Percentiles rank a stretch among this genome's conserved stretches.
Conservation (phyloP, 2,797 vertebrate species). For the Scolopax rusticola region DNA sequence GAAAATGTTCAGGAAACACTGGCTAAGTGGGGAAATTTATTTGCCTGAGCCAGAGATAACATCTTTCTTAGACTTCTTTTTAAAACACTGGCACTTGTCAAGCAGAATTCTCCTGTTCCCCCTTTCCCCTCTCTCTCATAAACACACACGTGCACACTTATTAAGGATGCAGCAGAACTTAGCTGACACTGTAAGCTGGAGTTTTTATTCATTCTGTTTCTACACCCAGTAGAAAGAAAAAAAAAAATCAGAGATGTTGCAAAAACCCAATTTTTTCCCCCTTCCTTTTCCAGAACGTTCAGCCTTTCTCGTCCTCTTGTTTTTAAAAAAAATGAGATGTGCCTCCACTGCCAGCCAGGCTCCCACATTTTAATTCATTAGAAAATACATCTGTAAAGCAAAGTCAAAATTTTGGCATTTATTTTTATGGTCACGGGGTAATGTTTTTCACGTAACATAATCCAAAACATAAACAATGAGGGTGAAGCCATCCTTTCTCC, state of each 20-base stretch:
- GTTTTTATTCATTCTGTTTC: constrained; percentile 63
- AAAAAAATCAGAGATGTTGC: constrained; percentile 45
- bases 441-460: constrained; percentile 56
- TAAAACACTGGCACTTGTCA: constrained; percentile 70
- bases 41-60: constrained; percentile 64
- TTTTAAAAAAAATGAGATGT: constrained; percentile 62
- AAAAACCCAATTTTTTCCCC: neutral
- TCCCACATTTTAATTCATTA: constrained; percentile 78
- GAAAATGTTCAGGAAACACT: constrained; percentile 61
- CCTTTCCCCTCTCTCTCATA: constrained; percentile 10
- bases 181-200: constrained; percentile 21
- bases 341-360: neutral
- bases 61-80: constrained; percentile 65
- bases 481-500: constrained; percentile 58
- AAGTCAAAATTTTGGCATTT: constrained; percentile 67
- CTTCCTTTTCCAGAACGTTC: constrained; percentile 56
- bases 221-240: constrained; percentile 30
- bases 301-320: constrained; percentile 46
- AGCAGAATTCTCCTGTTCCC: constrained; percentile 58
- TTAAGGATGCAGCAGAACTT: constrained; percentile 52
- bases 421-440: constrained; percentile 64
- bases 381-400: constrained; percentile 73
- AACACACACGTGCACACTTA: constrained; percentile 46
- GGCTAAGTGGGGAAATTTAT: constrained; percentile 67
- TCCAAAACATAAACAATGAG: constrained; percentile 45